Base-by-base conservation (phyloP, 2,888 invertebrate genomes). In the Leptopterna dolabrata region DNA sequence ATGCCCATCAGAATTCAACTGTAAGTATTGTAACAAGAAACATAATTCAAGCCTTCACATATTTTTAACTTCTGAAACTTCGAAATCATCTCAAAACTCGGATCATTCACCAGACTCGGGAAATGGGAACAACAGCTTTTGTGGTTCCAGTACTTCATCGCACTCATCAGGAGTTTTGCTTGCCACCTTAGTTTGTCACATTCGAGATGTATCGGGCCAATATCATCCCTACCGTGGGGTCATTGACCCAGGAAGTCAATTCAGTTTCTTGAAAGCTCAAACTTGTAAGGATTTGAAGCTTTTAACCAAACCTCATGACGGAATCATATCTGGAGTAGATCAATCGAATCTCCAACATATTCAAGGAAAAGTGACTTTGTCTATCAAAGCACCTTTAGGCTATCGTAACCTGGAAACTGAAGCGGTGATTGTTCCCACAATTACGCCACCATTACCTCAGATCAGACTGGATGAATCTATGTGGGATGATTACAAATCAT, bases 401-500 rank as follows among this genome's bases (percentile, higher is more conserved):
- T 16, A 47, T 47, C 14, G 16, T n/a, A 24, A 9, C 9, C 36
- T 76, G 7, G n/a, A 76, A 30, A 36, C 76, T 2, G 76, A 76
- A 30, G 76, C 76, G 1, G n/a, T 76, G 1, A 27, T 76, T 1
- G 76, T 76, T 29, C 76, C 76, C 7, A 9, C 76, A 9, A 76
- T 76, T 16, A 76, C 76, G 14, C 76, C 76, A 4, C 29, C 29
- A 1, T 27, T 76, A 4, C 76, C 76, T n/a, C 76, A 76, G 16
- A 30, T 11, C 29, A 1, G 4, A 19, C 7, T 76, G 11, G 30
- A 76, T n/a, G 7, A 30, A 6, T 4, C 13, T n/a, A 36, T 76
- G 76, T 76, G 76, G 76, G 76, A 76, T 9, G 76, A 76, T 36
- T 76, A 76, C n/a, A n/a, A 13, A 11, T 76, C 76, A 29, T 76